These are phyloP conservation scores for Eumerus sabulonum DNA, from an alignment of 2,888 invertebrate genomes.

Conservation along the genomic window DNA sequence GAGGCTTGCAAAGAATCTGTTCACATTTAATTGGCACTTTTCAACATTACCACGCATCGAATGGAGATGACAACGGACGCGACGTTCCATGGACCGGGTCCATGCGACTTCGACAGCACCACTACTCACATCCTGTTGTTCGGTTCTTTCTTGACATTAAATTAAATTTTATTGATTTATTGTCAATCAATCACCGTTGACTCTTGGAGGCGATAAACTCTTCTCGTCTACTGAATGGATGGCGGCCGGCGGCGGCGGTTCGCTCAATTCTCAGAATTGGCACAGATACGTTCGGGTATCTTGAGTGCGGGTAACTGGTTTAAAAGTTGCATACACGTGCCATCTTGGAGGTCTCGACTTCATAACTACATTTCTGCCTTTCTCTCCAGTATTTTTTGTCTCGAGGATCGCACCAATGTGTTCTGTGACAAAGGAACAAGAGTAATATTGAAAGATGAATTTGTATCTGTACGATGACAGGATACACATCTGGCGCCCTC, in stretches of 20 bases:
- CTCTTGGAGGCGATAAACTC: conserved; percentile 41
- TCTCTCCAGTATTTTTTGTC: conserved; percentile 10
- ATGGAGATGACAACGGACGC: not conserved
- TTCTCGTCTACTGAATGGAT: conserved; percentile 12
- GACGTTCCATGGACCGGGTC: no score
- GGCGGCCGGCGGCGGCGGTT: not conserved
- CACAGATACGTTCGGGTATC: conserved; percentile 1
- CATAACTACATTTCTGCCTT: no score
- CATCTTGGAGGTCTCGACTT: conserved; percentile 40
- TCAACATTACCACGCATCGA: conserved; percentile 28
- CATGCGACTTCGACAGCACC: not conserved
- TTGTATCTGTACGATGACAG: conserved; percentile 61
- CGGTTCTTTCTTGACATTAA: conserved; percentile 37
- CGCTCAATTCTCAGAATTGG: conserved; percentile 35
- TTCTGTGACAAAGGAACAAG: conserved; percentile 1
- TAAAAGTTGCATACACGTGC: conserved; percentile 56
- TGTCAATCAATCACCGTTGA: conserved; percentile 49
- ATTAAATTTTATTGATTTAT: conserved; percentile 62
- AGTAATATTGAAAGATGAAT: conserved; percentile 58
- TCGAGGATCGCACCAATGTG: conserved; percentile 29
- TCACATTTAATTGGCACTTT: conserved; percentile 47
- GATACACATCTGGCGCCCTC: conserved; percentile 68
- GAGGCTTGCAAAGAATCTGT: no score
- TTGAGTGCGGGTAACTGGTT: conserved; percentile 44
- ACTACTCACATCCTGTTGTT: conserved; percentile 35